These are phyloP conservation scores for Falco berigora DNA, from an alignment of 2,797 vertebrate species.

Conservation along the genomic window DNA sequence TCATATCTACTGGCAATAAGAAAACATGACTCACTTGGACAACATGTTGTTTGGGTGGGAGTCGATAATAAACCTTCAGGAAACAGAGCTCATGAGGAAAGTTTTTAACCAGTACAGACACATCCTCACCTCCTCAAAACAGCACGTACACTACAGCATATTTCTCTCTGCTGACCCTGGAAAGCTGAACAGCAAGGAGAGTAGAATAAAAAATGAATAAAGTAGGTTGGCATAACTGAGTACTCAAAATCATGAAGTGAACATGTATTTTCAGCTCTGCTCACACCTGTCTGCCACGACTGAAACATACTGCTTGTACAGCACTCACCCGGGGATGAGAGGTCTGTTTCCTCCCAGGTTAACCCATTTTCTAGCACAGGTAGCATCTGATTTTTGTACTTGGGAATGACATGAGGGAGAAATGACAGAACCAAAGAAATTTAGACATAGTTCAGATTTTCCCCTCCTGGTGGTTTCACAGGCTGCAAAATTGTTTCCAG, in stretches of 20 bases:
- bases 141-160: background rate
- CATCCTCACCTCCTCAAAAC: background rate
- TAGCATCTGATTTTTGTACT: background rate
- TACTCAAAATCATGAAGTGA: background rate
- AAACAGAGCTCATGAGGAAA: background rate
- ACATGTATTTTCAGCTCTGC: background rate
- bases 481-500: constrained; percentile 16
- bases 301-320: background rate
- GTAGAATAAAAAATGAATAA: background rate
- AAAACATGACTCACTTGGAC: background rate
- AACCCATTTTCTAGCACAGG: background rate
- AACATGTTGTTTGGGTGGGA: background rate
- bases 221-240: background rate
- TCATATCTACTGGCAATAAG: background rate
- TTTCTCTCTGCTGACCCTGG: background rate
- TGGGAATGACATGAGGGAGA: background rate
- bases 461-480: background rate
- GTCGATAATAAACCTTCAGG: background rate
- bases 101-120: background rate
- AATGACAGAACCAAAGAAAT: background rate
- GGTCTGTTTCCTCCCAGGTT: background rate
- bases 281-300: background rate
- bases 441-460: background rate
- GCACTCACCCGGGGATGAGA: background rate
- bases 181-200: background rate